Evolutionary conservation across 2,888 invertebrate genomes (phyloP).

Genomic region (Physocephala rufipes): DNA sequence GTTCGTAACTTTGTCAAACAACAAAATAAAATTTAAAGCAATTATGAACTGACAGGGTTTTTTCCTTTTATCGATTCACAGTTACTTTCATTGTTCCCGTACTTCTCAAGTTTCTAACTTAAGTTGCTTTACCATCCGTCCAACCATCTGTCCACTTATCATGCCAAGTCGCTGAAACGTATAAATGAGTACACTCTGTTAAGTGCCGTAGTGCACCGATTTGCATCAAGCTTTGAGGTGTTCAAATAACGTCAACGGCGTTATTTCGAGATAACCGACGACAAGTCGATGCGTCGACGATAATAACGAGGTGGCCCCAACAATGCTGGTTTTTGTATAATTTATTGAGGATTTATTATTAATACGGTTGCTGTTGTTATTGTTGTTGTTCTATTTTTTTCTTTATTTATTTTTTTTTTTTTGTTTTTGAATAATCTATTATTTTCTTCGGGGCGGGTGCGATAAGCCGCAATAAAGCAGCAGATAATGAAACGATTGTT

Average conservation of each 20-base stretch:
- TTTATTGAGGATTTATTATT: too few species aligned
- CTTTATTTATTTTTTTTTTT: too few species aligned
- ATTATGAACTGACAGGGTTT: not conserved
- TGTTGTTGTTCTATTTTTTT: too few species aligned
- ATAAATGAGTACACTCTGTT: not conserved
- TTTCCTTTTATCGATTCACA: conserved; percentile 1
- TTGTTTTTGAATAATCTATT: too few species aligned
- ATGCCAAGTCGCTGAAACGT: too few species aligned
- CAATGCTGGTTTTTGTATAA: too few species aligned
- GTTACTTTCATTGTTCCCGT: not conserved
- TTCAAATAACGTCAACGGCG: not conserved
- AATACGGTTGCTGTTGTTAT: too few species aligned
- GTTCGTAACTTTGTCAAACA: not conserved
- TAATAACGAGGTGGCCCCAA: not conserved
- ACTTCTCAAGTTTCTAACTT: too few species aligned
- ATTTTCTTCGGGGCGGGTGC: not conserved
- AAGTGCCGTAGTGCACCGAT: not conserved
- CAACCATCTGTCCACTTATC: not conserved
- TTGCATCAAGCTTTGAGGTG: conserved; percentile 2
- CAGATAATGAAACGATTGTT: not conserved
- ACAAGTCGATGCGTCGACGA: not conserved
- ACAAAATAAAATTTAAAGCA: not conserved
- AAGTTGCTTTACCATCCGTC: too few species aligned
- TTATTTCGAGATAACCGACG: not conserved
- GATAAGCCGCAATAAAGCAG: conserved; percentile 1